A percentile compares a stretch with the other conserved stretches of the same genome.
phyloP scores from a whole-genome alignment of 1,140 invertebrate species.

The Macrocentrus cingulum region DNA sequence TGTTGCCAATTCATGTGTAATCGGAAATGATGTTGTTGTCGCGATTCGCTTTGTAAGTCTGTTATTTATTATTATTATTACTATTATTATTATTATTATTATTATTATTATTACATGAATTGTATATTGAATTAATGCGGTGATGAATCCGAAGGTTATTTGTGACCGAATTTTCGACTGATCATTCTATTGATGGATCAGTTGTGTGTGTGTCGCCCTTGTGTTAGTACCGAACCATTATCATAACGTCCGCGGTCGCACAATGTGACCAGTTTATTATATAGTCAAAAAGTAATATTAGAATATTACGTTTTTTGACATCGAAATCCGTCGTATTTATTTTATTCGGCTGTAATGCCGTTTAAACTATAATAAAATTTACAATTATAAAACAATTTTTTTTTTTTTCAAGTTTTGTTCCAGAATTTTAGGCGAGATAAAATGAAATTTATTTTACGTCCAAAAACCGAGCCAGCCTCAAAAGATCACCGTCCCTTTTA shows the following conservation, averaged over 20 bases:
- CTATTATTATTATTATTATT: slow-evolving; percentile 33
- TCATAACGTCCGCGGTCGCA: slow-evolving; percentile 36
- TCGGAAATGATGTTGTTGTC: slow-evolving; percentile 24
- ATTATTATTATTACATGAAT: slow-evolving; percentile 28
- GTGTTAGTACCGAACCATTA: slow-evolving; percentile 40
- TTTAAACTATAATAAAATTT: no score
- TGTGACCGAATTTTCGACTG: slow-evolving; percentile 13
- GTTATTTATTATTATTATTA: slow-evolving; percentile 37
- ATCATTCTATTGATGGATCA: slow-evolving; percentile 34
- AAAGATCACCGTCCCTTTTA: slow-evolving; percentile 51
- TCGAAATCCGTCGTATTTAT: no score
- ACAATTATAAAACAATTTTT: no score
- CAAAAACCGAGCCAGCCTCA: slow-evolving; percentile 53
- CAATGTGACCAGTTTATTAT: slow-evolving; percentile 4
- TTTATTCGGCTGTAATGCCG: no score
- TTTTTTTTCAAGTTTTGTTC: no score
- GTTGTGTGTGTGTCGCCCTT: slow-evolving; percentile 34
- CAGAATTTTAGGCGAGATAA: neutral
- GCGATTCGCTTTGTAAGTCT: slow-evolving; percentile 30
- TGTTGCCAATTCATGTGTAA: slow-evolving; percentile 5
- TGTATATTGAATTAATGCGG: slow-evolving; percentile 35
- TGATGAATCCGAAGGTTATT: slow-evolving; percentile 16
- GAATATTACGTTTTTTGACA: no score
- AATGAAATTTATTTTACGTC: slow-evolving; percentile 34
- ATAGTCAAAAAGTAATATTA: no score